phyloP scores from a whole-genome alignment of 2,888 invertebrate genomes.

The Rotaria socialis region DNA sequence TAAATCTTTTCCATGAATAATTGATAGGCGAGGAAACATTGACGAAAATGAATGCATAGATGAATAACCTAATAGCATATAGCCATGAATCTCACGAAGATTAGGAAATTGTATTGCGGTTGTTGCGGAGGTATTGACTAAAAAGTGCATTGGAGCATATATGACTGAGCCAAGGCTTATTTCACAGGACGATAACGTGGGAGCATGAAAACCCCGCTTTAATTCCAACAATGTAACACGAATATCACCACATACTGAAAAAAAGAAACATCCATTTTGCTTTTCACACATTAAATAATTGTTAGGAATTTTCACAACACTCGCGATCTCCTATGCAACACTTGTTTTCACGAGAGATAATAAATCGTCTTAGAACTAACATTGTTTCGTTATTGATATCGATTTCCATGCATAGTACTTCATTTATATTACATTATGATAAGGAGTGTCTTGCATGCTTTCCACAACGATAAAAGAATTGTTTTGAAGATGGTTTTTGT shows the following conservation, averaged over 20 bases:
- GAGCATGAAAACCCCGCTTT: neutral
- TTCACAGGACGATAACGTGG: neutral
- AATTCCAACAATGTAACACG: conserved; percentile 22
- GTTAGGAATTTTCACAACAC: no score
- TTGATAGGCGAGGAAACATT: conserved; percentile 39
- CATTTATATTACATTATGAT: no score
- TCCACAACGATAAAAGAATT: no score
- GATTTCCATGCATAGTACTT: no score
- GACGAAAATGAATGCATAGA: neutral
- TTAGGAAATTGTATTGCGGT: neutral
- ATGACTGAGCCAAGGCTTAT: neutral
- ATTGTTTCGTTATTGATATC: no score
- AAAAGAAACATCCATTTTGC: no score
- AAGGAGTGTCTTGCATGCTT: no score
- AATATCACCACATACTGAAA: conserved; percentile 14
- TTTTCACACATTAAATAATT: no score
- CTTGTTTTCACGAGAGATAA: no score
- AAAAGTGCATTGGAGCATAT: conserved; percentile 23
- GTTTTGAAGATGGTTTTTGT: no score
- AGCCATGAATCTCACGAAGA: conserved; percentile 12
- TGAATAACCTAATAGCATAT: conserved; percentile 21
- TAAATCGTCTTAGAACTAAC: no score
- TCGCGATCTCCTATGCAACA: no score
- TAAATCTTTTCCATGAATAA: conserved; percentile 39
- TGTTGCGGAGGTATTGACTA: neutral